Conservation (phyloP, 2,888 invertebrate genomes). For the Tetramorium bicarinatum region DNA sequence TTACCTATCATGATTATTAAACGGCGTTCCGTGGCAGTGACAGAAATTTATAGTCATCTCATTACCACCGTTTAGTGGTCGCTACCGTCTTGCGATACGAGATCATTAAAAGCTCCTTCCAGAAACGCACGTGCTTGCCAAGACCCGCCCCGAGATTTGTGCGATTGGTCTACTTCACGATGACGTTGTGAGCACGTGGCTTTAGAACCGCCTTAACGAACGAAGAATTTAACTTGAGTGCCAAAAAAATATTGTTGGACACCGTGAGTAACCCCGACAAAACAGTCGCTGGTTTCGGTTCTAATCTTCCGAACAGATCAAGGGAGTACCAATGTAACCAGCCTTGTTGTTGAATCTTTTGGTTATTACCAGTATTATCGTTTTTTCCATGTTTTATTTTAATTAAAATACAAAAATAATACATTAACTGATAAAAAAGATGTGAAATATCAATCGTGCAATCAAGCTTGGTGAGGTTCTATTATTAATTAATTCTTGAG, state of each 20-base stretch:
- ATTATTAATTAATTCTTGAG: background rate
- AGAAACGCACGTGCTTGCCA: conserved; percentile 81
- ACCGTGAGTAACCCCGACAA: conserved; percentile 73
- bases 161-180: conserved; percentile 78
- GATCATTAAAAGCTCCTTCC: conserved; percentile 80
- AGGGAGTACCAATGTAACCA: conserved; percentile 59
- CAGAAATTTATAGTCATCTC: conserved; percentile 82
- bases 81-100: conserved; percentile 78
- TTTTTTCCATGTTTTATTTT: background rate
- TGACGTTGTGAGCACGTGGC: conserved; percentile 83
- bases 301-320: conserved; percentile 72
- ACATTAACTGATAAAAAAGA: background rate
- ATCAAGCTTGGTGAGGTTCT: conserved; percentile 9
- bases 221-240: conserved; percentile 79
- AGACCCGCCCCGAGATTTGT: conserved; percentile 81
- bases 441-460: background rate
- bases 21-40: conserved; percentile 74
- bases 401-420: conserved; percentile 9
- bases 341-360: background rate
- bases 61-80: conserved; percentile 81
- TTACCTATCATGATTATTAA: conserved; percentile 77
- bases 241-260: conserved; percentile 78
- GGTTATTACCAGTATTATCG: background rate
- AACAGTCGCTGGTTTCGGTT: conserved; percentile 73
- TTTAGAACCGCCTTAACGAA: conserved; percentile 80